Percentiles rank a stretch among this genome's conserved stretches.
Conservation (phyloP, 2,888 invertebrate species). For the Xylocampa areola region DNA sequence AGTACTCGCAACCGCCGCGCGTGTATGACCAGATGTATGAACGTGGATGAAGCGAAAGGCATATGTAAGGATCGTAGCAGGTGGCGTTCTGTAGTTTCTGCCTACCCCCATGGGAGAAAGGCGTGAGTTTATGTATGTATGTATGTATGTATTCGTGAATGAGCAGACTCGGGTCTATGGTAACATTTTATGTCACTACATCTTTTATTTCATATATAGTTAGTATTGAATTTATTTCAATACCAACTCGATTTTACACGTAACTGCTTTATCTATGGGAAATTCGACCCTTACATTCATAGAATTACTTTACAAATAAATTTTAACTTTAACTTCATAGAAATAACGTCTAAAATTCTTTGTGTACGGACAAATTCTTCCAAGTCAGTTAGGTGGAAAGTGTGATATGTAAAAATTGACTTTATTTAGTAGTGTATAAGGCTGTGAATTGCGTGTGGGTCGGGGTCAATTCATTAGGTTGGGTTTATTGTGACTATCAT, state of each 20-base stretch:
- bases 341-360: slow-evolving; percentile 14
- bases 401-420: slow-evolving; percentile 2
- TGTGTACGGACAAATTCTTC: slow-evolving; percentile 26
- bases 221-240: slow-evolving; percentile 53
- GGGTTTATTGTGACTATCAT: slow-evolving; percentile 25
- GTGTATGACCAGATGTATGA: too few species aligned
- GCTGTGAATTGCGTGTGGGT: slow-evolving; percentile 36
- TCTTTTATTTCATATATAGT: slow-evolving; percentile 15
- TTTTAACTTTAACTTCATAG: fast-evolving
- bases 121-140: too few species aligned
- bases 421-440: not conserved
- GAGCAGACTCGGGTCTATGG: too few species aligned
- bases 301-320: slow-evolving; percentile 1
- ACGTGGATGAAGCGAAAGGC: too few species aligned
- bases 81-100: too few species aligned
- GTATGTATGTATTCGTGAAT: too few species aligned
- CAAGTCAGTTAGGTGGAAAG: slow-evolving; percentile 8
- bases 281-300: slow-evolving; percentile 46
- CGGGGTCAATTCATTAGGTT: slow-evolving; percentile 36
- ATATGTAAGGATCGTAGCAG: too few species aligned
- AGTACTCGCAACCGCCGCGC: too few species aligned
- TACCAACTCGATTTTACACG: slow-evolving; percentile 39
- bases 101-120: too few species aligned
- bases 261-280: slow-evolving; percentile 42
- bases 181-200: slow-evolving; percentile 12